Conservation (phyloP, 2,797 vertebrate species). For the Acanthiza pusilla region DNA sequence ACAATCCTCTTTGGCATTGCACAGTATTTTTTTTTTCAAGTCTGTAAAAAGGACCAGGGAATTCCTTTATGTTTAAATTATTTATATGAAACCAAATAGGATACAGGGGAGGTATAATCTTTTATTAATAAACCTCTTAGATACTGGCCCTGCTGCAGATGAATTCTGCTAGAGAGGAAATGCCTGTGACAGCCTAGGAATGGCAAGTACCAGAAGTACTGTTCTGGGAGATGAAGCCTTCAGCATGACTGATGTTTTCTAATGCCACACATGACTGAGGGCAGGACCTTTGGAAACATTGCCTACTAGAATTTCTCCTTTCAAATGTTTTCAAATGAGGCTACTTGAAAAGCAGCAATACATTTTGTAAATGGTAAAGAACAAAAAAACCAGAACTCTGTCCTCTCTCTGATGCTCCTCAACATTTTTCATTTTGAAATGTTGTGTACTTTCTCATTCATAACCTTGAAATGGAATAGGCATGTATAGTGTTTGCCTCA, state of each 20-base stretch:
- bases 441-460: background rate
- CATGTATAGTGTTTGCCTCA: background rate
- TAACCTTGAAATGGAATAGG: background rate
- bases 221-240: background rate
- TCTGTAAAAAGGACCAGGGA: background rate
- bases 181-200: background rate
- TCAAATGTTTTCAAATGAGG: background rate
- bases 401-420: background rate
- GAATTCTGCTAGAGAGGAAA: constrained; percentile 1
- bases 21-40: background rate
- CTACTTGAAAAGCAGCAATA: background rate
- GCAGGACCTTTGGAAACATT: background rate
- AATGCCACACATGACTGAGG: background rate
- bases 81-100: constrained; percentile 1
- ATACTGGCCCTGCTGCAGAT: background rate
- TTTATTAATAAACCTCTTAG: constrained; percentile 40
- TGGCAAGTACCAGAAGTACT: background rate
- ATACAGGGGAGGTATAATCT: background rate
- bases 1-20: background rate
- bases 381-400: background rate
- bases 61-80: constrained; percentile 31
- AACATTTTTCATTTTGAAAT: background rate
- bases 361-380: background rate
- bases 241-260: background rate
- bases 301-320: background rate